phyloP scores from a whole-genome alignment of 2,113 vertebrate species.

The Aldabrachelys gigantea region DNA sequence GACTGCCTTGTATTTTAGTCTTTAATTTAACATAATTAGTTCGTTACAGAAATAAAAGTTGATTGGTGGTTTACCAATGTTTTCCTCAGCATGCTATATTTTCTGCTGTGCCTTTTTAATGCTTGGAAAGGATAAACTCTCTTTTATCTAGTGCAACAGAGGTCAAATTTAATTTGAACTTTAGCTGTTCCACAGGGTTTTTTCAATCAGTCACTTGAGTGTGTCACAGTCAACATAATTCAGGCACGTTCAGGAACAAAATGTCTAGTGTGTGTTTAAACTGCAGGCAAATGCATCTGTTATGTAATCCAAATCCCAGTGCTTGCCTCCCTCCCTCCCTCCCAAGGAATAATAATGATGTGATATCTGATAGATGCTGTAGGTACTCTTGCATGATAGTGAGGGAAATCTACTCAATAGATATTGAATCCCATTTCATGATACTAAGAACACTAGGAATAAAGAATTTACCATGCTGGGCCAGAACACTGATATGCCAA shows the following conservation, averaged over 20 bases:
- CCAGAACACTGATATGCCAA: background rate
- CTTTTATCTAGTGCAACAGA: slow-evolving; percentile 51
- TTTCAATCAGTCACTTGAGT: background rate
- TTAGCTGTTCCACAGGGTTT: background rate
- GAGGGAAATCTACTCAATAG: background rate
- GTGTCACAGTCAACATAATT: background rate
- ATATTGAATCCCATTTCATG: background rate
- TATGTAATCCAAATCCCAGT: background rate
- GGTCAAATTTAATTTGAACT: slow-evolving; percentile 55
- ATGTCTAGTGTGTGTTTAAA: background rate
- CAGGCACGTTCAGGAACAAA: background rate
- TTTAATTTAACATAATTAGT: slow-evolving; percentile 62
- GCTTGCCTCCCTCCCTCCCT: background rate
- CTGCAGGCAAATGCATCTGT: background rate
- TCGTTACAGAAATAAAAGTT: slow-evolving; percentile 65
- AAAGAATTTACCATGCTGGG: background rate
- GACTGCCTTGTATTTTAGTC: slow-evolving; percentile 34
- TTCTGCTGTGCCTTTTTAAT: slow-evolving; percentile 51
- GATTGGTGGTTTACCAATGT: slow-evolving; percentile 42
- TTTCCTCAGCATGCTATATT: slow-evolving; percentile 61
- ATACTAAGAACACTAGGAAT: background rate
- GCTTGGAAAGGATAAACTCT: slow-evolving; percentile 15
- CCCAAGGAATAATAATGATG: background rate
- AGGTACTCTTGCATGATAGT: background rate
- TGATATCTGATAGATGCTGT: background rate